Base-by-base conservation (phyloP, 2,888 invertebrate genomes). In the Nomada fabriciana region DNA sequence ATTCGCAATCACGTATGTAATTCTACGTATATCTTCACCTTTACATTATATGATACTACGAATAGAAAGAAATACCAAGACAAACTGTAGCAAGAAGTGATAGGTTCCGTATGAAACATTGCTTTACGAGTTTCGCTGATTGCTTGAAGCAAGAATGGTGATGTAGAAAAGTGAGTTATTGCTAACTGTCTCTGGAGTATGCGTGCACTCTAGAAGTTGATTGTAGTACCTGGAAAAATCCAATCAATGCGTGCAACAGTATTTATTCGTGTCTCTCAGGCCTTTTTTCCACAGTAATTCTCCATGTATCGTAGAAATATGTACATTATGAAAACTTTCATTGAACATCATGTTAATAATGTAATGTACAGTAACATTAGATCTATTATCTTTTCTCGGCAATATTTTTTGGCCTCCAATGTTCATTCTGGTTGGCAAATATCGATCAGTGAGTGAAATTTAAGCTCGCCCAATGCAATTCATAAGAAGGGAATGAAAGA, bases 81-180 rank as follows among this genome's bases (percentile, higher is more conserved):
- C 15, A n/a, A 50, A 20, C 20, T 5, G 11, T 15, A 18, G 36
- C 23, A 13, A 71, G 60, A 52, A 52, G 50, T 52, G 60, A 61
- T 61, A 42, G 47, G 29, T 42, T 43, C 13, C 15, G n/a, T 63
- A 63, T 60, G 55, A 71, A 65, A 55, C 20, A 20, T 43, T 65
- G 23, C 36, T 73, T 65, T 23, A 52, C n/a, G 43, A 68, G 72
- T 47, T 47, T 23, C 73, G 36, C 18, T 18, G 61, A 74, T 60
- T 68, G 67, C 61, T 60, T 55, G 29, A 47, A 75, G 36, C 70
- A 57, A 68, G 67, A 42, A 55, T 18, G 20, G 63, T 25, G 69
- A 63, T 68, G 63, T 53, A 77, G 50, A 47, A 73, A 78, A 57
- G 52, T 36, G 65, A 67, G 18, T 61, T 63, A 79, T 55, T 67